A percentile compares a stretch with the other conserved stretches of the same genome.
These are phyloP conservation scores for Lordiphosa collinella DNA, from an alignment of 1,140 invertebrate species.

Conservation along the genomic window DNA sequence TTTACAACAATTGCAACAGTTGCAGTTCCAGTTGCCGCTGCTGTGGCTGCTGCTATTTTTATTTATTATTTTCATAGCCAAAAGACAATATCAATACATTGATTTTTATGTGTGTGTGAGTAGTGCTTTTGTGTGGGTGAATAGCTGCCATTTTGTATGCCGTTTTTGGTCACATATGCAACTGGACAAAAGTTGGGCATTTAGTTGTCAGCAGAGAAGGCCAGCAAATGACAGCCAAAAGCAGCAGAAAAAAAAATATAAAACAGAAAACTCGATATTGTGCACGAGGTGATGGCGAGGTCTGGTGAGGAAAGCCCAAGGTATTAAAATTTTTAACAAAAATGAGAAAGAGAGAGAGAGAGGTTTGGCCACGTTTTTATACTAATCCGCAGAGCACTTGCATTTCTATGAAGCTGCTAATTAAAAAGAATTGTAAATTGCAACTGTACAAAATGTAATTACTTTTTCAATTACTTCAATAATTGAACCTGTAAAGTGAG, in stretches of 20 bases:
- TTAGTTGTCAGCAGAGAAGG: slow-evolving; percentile 44
- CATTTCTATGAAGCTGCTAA: too few relatives aligned
- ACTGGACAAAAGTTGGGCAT: slow-evolving; percentile 41
- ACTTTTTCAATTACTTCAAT: too few relatives aligned
- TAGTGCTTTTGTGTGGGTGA: slow-evolving; percentile 2
- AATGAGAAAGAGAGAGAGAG: too few relatives aligned
- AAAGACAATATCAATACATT: slow-evolving; percentile 67
- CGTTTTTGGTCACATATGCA: slow-evolving; percentile 40
- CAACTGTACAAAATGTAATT: too few relatives aligned
- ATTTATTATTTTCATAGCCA: slow-evolving; percentile 66
- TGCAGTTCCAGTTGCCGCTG: slow-evolving; percentile 15
- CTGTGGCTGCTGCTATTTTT: slow-evolving; percentile 42
- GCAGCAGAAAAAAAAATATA: slow-evolving; percentile 13
- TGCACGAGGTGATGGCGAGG: too few relatives aligned
- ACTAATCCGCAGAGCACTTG: too few relatives aligned
- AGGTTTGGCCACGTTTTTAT: too few relatives aligned
- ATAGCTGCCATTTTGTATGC: slow-evolving; percentile 20
- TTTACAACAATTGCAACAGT: slow-evolving; percentile 65
- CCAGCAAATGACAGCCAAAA: slow-evolving; percentile 46
- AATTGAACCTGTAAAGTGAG: too few relatives aligned
- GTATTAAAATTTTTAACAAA: too few relatives aligned
- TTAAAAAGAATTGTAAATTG: too few relatives aligned
- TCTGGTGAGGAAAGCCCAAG: too few relatives aligned
- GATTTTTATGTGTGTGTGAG: slow-evolving; percentile 34
- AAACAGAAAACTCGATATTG: too few relatives aligned